A percentile compares a stretch with the other conserved stretches of the same genome.
These are phyloP conservation scores for Heterohyrax brucei DNA, from an alignment of 2,797 vertebrate species.

Conservation along the genomic window DNA sequence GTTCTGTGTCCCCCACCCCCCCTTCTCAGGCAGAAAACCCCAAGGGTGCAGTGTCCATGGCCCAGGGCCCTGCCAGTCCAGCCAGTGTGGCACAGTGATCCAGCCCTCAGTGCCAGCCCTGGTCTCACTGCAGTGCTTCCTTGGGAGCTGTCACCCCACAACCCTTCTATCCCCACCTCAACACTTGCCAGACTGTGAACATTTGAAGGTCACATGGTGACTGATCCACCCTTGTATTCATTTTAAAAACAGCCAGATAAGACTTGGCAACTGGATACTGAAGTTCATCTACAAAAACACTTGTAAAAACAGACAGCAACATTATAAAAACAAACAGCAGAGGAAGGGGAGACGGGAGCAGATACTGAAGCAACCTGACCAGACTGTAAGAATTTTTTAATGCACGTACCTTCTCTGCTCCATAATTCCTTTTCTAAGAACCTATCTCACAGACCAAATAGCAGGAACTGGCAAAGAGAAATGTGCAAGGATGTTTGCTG, in stretches of 20 bases:
- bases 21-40: background rate
- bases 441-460: constrained; percentile 13
- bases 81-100: background rate
- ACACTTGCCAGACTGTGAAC: background rate
- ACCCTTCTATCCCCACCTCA: background rate
- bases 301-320: background rate
- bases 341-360: background rate
- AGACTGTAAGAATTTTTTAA: constrained; percentile 4
- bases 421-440: constrained; percentile 39
- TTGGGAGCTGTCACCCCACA: background rate
- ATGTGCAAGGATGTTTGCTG: background rate
- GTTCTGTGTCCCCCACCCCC: background rate
- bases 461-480: constrained; percentile 15
- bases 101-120: background rate
- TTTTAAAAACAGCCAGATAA: constrained; percentile 48
- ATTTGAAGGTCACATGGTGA: background rate
- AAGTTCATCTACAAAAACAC: constrained; percentile 35
- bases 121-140: background rate
- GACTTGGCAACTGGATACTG: constrained; percentile 48
- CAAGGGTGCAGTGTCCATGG: background rate
- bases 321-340: constrained; percentile 39
- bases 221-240: constrained; percentile 41
- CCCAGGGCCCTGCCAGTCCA: background rate
- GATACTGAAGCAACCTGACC: background rate
- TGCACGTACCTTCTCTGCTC: background rate